These are phyloP conservation scores for Eutrigla gurnardus DNA, from an alignment of 2,797 vertebrate genomes.

Conservation along the genomic window DNA sequence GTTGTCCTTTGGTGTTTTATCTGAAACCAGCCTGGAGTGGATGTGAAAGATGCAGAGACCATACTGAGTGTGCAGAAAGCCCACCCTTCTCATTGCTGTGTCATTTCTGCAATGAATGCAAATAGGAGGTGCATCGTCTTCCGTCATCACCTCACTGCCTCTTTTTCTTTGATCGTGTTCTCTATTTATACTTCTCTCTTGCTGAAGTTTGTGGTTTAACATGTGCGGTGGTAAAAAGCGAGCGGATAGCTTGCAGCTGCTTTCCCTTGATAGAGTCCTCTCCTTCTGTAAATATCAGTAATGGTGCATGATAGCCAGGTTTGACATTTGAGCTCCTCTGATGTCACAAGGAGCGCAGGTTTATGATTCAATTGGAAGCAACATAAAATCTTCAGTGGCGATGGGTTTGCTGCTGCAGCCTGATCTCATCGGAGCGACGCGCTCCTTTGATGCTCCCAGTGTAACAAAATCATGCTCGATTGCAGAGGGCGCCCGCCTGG, in stretches of 20 bases:
- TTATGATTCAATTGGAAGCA: conserved; percentile 42
- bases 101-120: conserved; percentile 37
- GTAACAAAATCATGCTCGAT: conserved; percentile 55
- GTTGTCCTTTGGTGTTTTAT: conserved; percentile 25
- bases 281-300: conserved; percentile 32
- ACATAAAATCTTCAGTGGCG: conserved; percentile 48
- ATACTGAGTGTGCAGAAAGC: conserved; percentile 34
- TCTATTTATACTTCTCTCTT: neutral
- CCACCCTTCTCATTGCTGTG: conserved; percentile 61
- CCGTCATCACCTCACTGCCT: conserved; percentile 10
- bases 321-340: conserved; percentile 40
- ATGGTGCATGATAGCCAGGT: conserved; percentile 18
- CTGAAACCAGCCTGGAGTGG: conserved; percentile 20
- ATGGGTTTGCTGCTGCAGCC: conserved; percentile 41
- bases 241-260: conserved; percentile 4
- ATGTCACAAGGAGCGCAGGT: conserved; percentile 40
- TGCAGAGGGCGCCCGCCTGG: conserved; percentile 45
- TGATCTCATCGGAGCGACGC: conserved; percentile 41
- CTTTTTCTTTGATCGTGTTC: neutral
- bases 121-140: conserved; percentile 12
- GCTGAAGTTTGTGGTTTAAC: neutral
- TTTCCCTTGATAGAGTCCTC: conserved; percentile 9
- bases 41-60: conserved; percentile 21
- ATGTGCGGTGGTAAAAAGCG: conserved; percentile 1
- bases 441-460: conserved; percentile 60